Base-by-base conservation (phyloP, 2,888 invertebrate species). In the Volucella inflata region DNA sequence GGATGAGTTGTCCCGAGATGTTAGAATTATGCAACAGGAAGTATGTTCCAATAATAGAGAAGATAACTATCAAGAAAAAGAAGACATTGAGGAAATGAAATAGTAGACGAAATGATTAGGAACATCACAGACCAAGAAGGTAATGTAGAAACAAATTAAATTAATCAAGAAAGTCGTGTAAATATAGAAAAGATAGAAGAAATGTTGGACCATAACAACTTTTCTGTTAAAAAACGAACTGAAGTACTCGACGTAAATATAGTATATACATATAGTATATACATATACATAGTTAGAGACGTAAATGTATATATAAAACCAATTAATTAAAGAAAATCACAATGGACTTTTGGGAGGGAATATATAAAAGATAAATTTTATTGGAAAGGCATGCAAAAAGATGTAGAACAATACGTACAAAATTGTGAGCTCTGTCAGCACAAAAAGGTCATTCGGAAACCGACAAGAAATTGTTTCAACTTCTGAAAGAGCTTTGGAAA, bases 1-100 rank as follows among this genome's bases (percentile, higher is more conserved):
- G 10, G 87, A 87, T 30, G 79, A 85, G n/a, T 44, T 87, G 14
- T 71, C 68, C 0, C 14, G 85, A 59, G 78, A 78, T 44, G 44
- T 67, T 10, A 77, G 38, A 44, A 36, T 77, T 14, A 60, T 55
- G 17, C 51, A 70, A 36, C 44, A 2, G 11, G 11, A 38, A 48
- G 60, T 14, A 40, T 44, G 44, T 38, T 17, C n/a, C 21, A 53
- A 62, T 21, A 51, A 74, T 38, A 36, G 36, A 36, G 36, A 14
- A n/a, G 50, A 30, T n/a, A n/a, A n/a, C n/a, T 42, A 57, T 16
- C 1, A 21, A 16, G 50, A 50, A 50, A 30, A 2, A 14, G 30
- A 64, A 30, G 36, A 14, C 14, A 48, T 46, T 12, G 64, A 48
- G 21, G 30, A 16, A n/a, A 64, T n/a, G 8, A 50, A 48, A n/a